Percentiles rank a stretch among this genome's conserved stretches.
Conservation (phyloP, 92 coral and sea anemone genomes). For the Scolanthus callimorphus region DNA sequence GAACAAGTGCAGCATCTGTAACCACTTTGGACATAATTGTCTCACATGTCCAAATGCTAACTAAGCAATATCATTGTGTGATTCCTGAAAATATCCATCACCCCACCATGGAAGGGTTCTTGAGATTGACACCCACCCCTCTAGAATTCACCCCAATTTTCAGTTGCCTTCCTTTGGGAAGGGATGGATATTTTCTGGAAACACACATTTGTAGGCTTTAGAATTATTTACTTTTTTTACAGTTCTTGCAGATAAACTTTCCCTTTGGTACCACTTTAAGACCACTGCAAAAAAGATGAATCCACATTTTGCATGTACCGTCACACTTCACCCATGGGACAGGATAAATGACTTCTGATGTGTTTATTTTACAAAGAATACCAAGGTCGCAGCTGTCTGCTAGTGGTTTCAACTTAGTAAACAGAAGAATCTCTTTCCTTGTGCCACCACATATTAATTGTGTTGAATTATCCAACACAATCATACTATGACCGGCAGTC, state of each 20-base stretch:
- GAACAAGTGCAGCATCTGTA: conserved; percentile 19
- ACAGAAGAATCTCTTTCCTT: too few species aligned
- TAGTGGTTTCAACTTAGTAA: conserved; percentile 16
- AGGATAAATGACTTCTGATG: conserved; percentile 21
- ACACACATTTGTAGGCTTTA: too few species aligned
- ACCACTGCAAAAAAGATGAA: conserved; percentile 28
- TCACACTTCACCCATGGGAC: conserved; percentile 33
- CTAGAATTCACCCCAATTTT: too few species aligned
- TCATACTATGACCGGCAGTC: conserved; percentile 35
- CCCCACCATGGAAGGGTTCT: background rate
- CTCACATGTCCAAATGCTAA: conserved; percentile 17
- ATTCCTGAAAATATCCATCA: too few species aligned
- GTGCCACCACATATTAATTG: conserved; percentile 35
- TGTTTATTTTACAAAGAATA: conserved; percentile 9
- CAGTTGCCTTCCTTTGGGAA: too few species aligned
- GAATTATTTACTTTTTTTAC: conserved; percentile 17
- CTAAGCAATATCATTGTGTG: too few species aligned
- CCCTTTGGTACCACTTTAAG: conserved; percentile 22
- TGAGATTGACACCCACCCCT: too few species aligned
- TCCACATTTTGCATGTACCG: conserved; percentile 23
- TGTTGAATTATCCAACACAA: conserved; percentile 14
- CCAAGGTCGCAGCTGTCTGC: conserved; percentile 34
- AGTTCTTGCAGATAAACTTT: conserved; percentile 26
- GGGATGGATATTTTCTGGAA: too few species aligned
- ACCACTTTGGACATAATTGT: conserved; percentile 32